These are phyloP conservation scores for Nephrotoma appendiculata DNA, from an alignment of 2,888 invertebrate species.

Conservation along the genomic window DNA sequence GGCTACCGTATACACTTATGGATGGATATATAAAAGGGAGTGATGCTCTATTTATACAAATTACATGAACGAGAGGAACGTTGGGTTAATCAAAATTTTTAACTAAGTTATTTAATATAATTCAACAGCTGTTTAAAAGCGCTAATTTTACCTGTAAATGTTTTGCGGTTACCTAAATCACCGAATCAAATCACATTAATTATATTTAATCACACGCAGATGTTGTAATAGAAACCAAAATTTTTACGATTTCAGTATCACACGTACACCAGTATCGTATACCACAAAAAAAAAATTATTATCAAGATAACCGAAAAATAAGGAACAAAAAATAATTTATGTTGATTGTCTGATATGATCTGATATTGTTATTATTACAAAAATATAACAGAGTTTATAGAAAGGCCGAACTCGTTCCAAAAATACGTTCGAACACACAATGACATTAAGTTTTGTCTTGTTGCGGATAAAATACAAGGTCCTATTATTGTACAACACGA, in stretches of 20 bases:
- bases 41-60: background rate
- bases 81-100: background rate
- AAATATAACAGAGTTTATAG: background rate
- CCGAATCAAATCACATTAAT: background rate
- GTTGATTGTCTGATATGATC: background rate
- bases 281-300: background rate
- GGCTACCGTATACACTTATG: background rate
- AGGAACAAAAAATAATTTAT: background rate
- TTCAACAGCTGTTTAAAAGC: background rate
- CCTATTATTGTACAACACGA: background rate
- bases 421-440: background rate
- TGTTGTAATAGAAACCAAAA: background rate
- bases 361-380: background rate
- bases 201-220: background rate
- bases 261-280: background rate
- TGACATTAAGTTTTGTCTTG: background rate
- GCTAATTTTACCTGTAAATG: background rate
- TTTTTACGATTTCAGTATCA: background rate
- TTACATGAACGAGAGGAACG: background rate
- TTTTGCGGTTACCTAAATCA: background rate
- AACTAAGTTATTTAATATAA: background rate
- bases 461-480: background rate
- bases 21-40: background rate
- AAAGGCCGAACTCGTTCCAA: background rate
- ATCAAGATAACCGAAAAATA: background rate